Conservation (phyloP, 2,888 invertebrate genomes). For the Oscheius sp. region DNA sequence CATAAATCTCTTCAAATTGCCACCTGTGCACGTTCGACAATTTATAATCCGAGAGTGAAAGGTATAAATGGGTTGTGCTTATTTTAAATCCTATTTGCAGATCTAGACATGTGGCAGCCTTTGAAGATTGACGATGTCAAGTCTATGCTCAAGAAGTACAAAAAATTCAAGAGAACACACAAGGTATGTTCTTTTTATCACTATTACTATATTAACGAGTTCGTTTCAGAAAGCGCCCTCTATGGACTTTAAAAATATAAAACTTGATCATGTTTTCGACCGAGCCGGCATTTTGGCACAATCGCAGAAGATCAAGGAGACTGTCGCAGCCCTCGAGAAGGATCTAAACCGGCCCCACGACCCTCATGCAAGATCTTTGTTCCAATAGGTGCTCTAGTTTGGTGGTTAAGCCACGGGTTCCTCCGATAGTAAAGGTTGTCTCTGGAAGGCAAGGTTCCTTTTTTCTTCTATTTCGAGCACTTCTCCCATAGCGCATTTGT, state of each 20-base stretch:
- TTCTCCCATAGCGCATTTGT: too few species aligned
- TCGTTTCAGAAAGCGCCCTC: slow-evolving; percentile 26
- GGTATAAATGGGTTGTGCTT: background rate
- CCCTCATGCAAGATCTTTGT: background rate
- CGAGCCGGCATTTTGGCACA: slow-evolving; percentile 29
- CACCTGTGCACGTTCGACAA: slow-evolving; percentile 25
- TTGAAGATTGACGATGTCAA: slow-evolving; percentile 41
- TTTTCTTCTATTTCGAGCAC: too few species aligned
- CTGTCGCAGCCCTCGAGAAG: slow-evolving; percentile 23
- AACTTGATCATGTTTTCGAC: slow-evolving; percentile 35
- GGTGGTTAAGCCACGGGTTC: too few species aligned
- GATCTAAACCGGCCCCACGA: slow-evolving; percentile 2
- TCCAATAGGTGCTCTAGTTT: slow-evolving; percentile 1
- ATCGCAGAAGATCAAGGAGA: slow-evolving; percentile 28
- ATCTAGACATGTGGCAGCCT: slow-evolving; percentile 54
- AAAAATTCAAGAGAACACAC: slow-evolving; percentile 40
- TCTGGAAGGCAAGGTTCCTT: too few species aligned
- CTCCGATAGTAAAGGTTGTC: too few species aligned
- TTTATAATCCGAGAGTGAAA: slow-evolving; percentile 9
- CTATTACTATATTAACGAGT: background rate
- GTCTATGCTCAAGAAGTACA: slow-evolving; percentile 44
- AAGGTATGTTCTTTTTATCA: slow-evolving; percentile 25
- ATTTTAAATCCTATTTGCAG: slow-evolving; percentile 10
- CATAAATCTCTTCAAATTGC: slow-evolving; percentile 9
- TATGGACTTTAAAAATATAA: slow-evolving; percentile 18